Conservation (phyloP, 2,888 invertebrate genomes). For the Tinea pellionella region DNA sequence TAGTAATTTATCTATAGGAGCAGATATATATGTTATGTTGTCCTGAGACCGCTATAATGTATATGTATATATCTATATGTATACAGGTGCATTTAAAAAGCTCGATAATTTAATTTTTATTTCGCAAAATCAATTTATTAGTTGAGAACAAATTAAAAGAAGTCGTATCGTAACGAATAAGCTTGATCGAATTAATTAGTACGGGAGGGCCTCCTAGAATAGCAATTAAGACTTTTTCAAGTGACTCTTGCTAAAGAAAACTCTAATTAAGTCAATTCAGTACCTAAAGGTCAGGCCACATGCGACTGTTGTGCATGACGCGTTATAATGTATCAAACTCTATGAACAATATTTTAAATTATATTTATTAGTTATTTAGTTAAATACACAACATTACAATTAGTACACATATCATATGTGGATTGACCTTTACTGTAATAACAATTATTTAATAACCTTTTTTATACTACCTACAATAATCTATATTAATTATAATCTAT, state of each 20-base stretch:
- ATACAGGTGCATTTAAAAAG: no score
- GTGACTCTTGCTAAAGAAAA: neutral
- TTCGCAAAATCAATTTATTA: constrained; percentile 1
- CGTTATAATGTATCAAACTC: no score
- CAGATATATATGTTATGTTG: no score
- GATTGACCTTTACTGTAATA: neutral
- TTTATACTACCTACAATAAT: neutral
- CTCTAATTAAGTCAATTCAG: constrained; percentile 4
- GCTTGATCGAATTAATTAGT: constrained; percentile 12
- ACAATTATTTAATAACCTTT: neutral
- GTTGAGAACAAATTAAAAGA: constrained; percentile 12
- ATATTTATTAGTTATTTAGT: no score
- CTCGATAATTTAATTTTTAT: neutral
- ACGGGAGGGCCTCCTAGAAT: constrained; percentile 6
- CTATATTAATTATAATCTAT: no score
- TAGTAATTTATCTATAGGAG: no score
- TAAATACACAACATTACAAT: no score
- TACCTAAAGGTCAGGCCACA: neutral
- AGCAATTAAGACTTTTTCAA: constrained; percentile 12
- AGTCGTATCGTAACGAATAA: constrained; percentile 12
- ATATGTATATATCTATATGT: no score
- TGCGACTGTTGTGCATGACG: no score
- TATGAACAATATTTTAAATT: no score
- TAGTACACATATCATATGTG: no score
- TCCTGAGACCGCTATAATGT: no score